Percentiles rank a stretch among this genome's conserved stretches.
These are phyloP conservation scores for Pogonomyrmex barbatus DNA, from an alignment of 1,140 invertebrate genomes.

Conservation along the genomic window DNA sequence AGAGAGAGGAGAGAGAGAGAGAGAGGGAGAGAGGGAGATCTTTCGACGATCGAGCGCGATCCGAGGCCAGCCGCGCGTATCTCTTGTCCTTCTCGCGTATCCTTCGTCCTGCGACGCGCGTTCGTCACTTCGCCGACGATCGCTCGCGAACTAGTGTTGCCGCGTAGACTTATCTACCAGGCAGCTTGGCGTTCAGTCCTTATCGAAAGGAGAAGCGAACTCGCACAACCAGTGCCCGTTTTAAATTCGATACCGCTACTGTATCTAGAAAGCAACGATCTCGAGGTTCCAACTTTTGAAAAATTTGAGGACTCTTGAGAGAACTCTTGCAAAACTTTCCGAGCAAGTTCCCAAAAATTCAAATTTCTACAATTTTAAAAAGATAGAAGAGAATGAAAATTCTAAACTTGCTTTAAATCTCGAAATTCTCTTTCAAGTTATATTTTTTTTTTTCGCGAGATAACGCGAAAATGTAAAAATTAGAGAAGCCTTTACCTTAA, in stretches of 20 bases:
- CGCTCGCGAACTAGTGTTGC: neutral
- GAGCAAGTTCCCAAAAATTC: neutral
- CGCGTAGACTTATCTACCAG: too few species aligned
- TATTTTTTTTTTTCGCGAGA: neutral
- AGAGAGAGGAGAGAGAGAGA: conserved; percentile 6
- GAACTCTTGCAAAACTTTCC: neutral
- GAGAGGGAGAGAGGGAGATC: conserved; percentile 66
- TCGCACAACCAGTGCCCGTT: too few species aligned
- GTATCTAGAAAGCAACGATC: too few species aligned
- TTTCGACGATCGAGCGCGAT: conserved; percentile 74
- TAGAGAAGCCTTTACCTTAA: neutral
- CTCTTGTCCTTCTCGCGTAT: conserved; percentile 23
- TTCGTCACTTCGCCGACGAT: neutral
- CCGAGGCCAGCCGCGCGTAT: conserved; percentile 55
- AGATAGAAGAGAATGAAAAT: neutral
- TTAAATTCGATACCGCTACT: neutral
- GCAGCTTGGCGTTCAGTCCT: neutral
- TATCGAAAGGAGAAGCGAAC: neutral
- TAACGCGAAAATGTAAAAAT: neutral
- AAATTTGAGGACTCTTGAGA: neutral
- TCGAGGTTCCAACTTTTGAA: neutral
- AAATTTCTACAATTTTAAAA: neutral
- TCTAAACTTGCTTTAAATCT: neutral
- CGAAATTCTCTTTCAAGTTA: neutral
- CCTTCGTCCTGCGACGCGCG: conserved; percentile 33